Conservation (phyloP, 2,797 vertebrate species). For the Tenualosa ilisha region DNA sequence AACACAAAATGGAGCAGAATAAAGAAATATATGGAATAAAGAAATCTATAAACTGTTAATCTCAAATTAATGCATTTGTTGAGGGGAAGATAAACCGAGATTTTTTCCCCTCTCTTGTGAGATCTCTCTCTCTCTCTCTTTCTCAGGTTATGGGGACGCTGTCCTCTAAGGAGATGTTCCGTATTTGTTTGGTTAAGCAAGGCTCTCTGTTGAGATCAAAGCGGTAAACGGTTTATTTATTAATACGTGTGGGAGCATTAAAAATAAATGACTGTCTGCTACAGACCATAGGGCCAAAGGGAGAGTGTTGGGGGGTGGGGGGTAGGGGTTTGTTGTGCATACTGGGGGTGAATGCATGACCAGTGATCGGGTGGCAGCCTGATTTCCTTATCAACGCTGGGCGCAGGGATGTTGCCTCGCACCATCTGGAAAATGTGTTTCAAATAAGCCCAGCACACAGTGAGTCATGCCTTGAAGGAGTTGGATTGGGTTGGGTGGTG, state of each 20-base stretch:
- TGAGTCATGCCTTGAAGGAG: slow-evolving; percentile 20
- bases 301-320: neutral
- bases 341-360: neutral
- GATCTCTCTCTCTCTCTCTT: neutral
- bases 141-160: neutral
- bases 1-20: neutral
- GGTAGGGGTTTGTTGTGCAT: slow-evolving; percentile 35
- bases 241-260: slow-evolving; percentile 23
- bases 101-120: neutral
- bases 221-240: slow-evolving; percentile 25
- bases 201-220: slow-evolving; percentile 37
- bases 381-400: slow-evolving; percentile 26
- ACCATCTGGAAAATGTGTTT: slow-evolving; percentile 29
- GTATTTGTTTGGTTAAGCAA: slow-evolving; percentile 42
- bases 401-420: slow-evolving; percentile 16
- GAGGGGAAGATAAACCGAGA: neutral
- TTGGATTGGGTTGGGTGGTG: slow-evolving; percentile 25
- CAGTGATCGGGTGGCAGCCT: neutral
- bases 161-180: slow-evolving; percentile 11
- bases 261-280: slow-evolving; percentile 36
- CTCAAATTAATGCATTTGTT: neutral
- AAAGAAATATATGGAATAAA: neutral
- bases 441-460: slow-evolving; percentile 31
- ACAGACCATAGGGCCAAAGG: slow-evolving; percentile 29
- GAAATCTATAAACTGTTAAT: neutral